Conservation (phyloP, 2,797 vertebrate species). For the Philypnodon macrostomus region DNA sequence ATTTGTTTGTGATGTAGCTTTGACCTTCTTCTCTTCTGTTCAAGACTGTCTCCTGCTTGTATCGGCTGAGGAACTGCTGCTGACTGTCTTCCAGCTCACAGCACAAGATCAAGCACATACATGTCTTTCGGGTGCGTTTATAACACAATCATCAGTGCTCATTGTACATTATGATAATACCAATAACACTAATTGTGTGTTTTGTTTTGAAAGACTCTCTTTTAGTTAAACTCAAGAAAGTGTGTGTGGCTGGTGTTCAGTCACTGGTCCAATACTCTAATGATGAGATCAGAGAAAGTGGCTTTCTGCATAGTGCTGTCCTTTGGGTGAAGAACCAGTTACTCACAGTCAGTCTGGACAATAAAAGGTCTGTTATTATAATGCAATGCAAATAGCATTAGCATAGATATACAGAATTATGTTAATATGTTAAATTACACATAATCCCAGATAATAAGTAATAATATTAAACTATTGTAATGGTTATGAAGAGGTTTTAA, state of each 20-base stretch:
- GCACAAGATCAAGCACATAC: constrained; percentile 84
- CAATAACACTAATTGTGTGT: constrained; percentile 5
- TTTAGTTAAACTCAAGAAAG: constrained; percentile 83
- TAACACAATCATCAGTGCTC: too few species aligned
- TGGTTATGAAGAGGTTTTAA: too few species aligned
- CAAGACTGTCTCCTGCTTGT: constrained; percentile 84
- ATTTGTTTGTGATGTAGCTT: constrained; percentile 91
- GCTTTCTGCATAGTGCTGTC: constrained; percentile 83
- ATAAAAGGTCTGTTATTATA: constrained; percentile 78
- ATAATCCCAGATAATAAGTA: too few species aligned
- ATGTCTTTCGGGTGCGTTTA: constrained; percentile 82
- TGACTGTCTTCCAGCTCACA: constrained; percentile 91
- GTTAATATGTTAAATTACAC: too few species aligned
- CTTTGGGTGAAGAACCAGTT: constrained; percentile 88
- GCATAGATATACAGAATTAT: too few species aligned
- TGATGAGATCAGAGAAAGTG: constrained; percentile 71
- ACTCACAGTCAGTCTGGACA: constrained; percentile 76
- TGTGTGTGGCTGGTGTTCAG: constrained; percentile 84
- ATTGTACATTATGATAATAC: not conserved
- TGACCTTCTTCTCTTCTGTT: constrained; percentile 89
- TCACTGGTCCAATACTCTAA: constrained; percentile 81
- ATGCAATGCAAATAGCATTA: too few species aligned
- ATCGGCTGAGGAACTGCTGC: constrained; percentile 89
- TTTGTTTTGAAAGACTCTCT: constrained; percentile 78
- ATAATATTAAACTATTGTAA: too few species aligned